Evolutionary conservation across 2,888 invertebrate species (phyloP).

Genomic region (Epirrhoe tristata): DNA sequence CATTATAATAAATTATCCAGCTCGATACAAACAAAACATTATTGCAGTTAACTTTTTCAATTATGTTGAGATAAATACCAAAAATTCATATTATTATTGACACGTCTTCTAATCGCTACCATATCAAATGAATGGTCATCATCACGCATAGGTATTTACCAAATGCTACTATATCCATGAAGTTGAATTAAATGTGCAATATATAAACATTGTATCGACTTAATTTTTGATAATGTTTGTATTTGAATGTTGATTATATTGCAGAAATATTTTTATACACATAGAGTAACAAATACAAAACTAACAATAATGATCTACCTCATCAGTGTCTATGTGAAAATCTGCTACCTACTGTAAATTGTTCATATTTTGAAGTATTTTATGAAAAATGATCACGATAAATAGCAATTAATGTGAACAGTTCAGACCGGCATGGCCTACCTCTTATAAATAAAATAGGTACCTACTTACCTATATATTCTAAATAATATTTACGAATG

Average conservation of each 20-base stretch:
- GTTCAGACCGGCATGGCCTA: slow-evolving; percentile 67
- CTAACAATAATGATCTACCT: slow-evolving; percentile 78
- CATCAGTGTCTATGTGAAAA: slow-evolving; percentile 65
- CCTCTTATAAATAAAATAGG: slow-evolving; percentile 48
- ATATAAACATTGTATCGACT: slow-evolving; percentile 75
- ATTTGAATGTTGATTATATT: slow-evolving; percentile 84
- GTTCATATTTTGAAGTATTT: slow-evolving; percentile 41
- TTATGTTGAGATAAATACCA: neutral
- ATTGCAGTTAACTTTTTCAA: neutral
- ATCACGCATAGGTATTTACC: slow-evolving; percentile 50
- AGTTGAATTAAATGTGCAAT: slow-evolving; percentile 68
- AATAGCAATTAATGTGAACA: slow-evolving; percentile 49
- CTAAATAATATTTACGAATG: slow-evolving; percentile 38
- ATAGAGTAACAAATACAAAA: slow-evolving; percentile 66
- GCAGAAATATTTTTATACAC: slow-evolving; percentile 85
- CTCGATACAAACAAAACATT: slow-evolving; percentile 29
- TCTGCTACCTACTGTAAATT: slow-evolving; percentile 14
- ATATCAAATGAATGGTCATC: slow-evolving; percentile 60
- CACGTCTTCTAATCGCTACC: slow-evolving; percentile 42
- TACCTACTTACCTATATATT: slow-evolving; percentile 23
- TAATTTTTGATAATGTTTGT: slow-evolving; percentile 83
- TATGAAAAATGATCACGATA: slow-evolving; percentile 34
- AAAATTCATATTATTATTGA: slow-evolving; percentile 23
- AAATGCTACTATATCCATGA: slow-evolving; percentile 51
- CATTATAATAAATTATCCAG: slow-evolving; percentile 51